A percentile compares a stretch with the other conserved stretches of the same genome.
Evolutionary conservation across 2,113 vertebrate genomes (phyloP).

Genomic region (Natator depressus): DNA sequence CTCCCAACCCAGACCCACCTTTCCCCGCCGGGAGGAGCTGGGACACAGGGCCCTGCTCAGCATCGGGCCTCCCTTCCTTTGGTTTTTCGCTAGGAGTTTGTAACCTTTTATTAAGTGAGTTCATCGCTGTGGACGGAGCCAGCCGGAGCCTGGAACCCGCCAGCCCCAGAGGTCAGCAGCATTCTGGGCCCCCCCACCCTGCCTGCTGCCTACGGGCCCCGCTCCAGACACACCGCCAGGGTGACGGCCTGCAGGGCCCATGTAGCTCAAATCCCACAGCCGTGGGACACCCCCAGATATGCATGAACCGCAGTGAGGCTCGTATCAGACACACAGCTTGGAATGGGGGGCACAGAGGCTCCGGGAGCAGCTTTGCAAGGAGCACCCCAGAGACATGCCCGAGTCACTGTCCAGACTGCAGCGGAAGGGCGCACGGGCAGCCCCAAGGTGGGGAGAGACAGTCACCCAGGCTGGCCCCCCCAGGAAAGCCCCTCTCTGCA

Average conservation of each 20-base stretch:
- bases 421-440: too few relatives aligned
- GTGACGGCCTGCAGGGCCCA: not conserved
- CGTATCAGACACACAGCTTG: too few relatives aligned
- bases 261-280: not conserved
- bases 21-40: not conserved
- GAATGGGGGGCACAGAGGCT: too few relatives aligned
- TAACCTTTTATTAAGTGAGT: not conserved
- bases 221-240: not conserved
- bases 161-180: not conserved
- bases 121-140: too few relatives aligned
- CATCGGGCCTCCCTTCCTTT: not conserved
- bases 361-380: not conserved
- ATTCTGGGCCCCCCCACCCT: too few relatives aligned
- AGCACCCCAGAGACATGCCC: not conserved
- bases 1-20: too few relatives aligned
- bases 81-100: not conserved
- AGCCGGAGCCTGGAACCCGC: too few relatives aligned
- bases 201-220: too few relatives aligned
- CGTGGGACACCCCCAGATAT: not conserved
- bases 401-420: not conserved
- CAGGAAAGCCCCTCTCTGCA: too few relatives aligned
- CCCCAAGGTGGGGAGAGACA: too few relatives aligned
- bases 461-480: too few relatives aligned
- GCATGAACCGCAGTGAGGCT: too few relatives aligned
- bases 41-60: not conserved